Evolutionary conservation across 2,113 vertebrate genomes (phyloP), one percentile per base, ranked within the genome.

Genomic region (Upupa epops): DNA sequence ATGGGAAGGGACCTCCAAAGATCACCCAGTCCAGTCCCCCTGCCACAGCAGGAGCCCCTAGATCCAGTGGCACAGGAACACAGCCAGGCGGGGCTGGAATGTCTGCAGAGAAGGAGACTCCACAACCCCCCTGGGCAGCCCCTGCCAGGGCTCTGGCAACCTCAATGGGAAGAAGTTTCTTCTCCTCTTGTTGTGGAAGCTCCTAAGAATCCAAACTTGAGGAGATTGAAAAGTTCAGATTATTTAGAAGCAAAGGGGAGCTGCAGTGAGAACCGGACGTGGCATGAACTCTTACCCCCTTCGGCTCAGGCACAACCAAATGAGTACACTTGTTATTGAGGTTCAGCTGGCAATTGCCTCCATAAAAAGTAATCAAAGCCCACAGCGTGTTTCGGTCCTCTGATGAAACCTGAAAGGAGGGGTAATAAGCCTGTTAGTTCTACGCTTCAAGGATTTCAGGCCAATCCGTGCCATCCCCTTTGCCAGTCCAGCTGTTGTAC

Each of bases 301-400:
- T 99, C 11, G 99, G 98, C 90, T 99, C 99, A 63, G 98, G 98
- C 71, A 99, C 98, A 63, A 99, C 97, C 95, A 99, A 96, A 92
- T 99, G 99, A 24, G 99, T 99, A 92, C 99, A 99, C 89, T 98
- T 99, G 95, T 98, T 99, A 96, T 99, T 99, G 89, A 99, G 98
- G 91, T 96, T 98, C 77, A 99, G 98, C 96, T 98, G 98, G 97
- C 99, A 99, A 63, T 98, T 98, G 13, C 99, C 99, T 63, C 99
- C 99, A 84, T 99, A 98, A 97, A 99, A 99, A 13, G 99, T 99
- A 45, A 99, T 92, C 95, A 99, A 97, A n/a, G 99, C 99, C 99
- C 99, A 99, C 65, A 99, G 97, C 7, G 98, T 77, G 55, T 94
- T 98, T 75, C 99, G 98, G 94, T 99, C 99, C 55, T 98, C 98